Evolutionary conservation across 2,888 invertebrate genomes (phyloP), one percentile per base, ranked within the genome.

Genomic region (Masnerella sp.): DNA sequence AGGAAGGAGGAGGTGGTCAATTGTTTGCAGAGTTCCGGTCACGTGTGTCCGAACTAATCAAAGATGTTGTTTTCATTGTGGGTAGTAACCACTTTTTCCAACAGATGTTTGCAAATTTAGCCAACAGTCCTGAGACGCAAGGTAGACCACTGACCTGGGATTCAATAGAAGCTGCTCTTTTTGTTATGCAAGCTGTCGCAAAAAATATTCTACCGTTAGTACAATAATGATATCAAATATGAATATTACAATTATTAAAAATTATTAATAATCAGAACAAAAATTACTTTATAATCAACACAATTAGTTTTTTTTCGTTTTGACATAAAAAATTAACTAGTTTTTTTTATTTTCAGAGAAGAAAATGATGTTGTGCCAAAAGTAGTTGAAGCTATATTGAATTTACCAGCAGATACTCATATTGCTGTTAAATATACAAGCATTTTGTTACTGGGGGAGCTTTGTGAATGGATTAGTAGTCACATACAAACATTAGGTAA

Each of bases 61-160:
- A 97, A 86, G 99, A 99, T 85, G 96, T 99, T 42, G 96, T 97
- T 36, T 99, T 98, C 88, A 95, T 99, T 58, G 95, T 98, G 73
- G 97, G 98, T 1, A 97, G 97, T 22, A 94, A 94, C 71, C 92
- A 94, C 25, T 96, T 96, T 86, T 97, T 98, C 87, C 91, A 94
- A 59, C 96, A 97, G 89, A 96, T 97, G 94, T 95, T 95, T 84
- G 87, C 93, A 0, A 91, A 93, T 52, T 89, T 98, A 20, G 85
- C 83, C 2, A 83, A 82, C 28, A 83, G 78, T 7, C 74, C 79
- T 32, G 82, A 82, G 9, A 76, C 81, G 1, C 83, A 84, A 34
- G 83, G 83, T 15, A 5, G 56, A 74, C 74, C 81, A 61, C 91
- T 93, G 0, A 93, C 95, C 0, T 99, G 99, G 98, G 96, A 98